phyloP scores from a whole-genome alignment of 2,797 vertebrate genomes.

The Lithobates pipiens region DNA sequence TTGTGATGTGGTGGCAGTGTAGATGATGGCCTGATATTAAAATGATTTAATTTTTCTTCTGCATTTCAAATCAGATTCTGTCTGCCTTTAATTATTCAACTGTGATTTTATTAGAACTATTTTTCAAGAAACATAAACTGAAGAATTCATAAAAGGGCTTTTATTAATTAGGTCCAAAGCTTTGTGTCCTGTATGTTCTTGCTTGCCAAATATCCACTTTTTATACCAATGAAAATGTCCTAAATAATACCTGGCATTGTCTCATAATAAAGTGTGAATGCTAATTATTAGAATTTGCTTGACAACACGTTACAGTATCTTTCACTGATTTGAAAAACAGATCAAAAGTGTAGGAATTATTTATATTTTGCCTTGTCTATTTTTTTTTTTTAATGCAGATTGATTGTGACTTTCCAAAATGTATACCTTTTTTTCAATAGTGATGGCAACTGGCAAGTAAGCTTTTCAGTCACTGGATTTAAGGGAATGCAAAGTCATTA shows the following conservation, averaged over 20 bases:
- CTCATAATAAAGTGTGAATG: not conserved
- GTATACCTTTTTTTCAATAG: not conserved
- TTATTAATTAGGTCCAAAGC: not conserved
- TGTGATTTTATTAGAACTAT: too few species aligned
- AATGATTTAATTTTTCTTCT: too few species aligned
- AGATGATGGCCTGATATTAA: too few species aligned
- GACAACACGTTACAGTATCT: not conserved
- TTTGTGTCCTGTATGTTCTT: not conserved
- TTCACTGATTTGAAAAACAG: not conserved
- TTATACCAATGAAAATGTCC: not conserved
- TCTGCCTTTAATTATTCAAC: too few species aligned
- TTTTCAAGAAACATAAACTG: not conserved
- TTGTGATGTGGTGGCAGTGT: too few species aligned
- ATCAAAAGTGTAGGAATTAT: not conserved
- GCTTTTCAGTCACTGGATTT: conserved; percentile 19
- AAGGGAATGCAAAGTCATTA: conserved; percentile 14
- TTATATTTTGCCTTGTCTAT: conserved; percentile 8
- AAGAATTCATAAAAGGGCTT: not conserved
- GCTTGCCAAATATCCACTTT: conserved; percentile 1
- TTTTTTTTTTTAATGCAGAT: not conserved
- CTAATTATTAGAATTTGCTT: not conserved
- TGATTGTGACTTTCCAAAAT: not conserved
- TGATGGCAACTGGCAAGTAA: not conserved
- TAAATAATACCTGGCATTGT: not conserved
- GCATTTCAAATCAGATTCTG: too few species aligned